These are phyloP conservation scores for Sardinella longiceps DNA, from an alignment of 2,797 vertebrate genomes.

Conservation along the genomic window DNA sequence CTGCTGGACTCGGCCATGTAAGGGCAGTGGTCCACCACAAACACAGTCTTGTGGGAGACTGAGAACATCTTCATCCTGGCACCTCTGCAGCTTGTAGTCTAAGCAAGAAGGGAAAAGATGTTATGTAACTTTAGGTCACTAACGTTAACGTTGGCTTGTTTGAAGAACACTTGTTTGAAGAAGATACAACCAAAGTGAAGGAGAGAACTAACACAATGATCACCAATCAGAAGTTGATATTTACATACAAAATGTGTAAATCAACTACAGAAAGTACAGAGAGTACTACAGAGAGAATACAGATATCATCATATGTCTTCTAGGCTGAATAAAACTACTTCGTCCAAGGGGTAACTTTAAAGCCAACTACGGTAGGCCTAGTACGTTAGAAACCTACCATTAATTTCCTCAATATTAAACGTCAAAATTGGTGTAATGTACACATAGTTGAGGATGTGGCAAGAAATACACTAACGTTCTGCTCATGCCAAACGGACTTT, in stretches of 20 bases:
- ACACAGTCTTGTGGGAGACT: constrained; percentile 96
- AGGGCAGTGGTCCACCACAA: constrained; percentile 97
- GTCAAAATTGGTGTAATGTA: not conserved
- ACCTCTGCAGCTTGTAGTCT: constrained; percentile 19
- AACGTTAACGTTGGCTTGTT: no score
- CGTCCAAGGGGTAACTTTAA: not conserved
- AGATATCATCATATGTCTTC: not conserved
- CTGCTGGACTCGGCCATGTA: constrained; percentile 98
- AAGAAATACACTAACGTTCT: not conserved
- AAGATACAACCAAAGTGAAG: not conserved
- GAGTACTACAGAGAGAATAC: not conserved
- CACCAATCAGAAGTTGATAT: not conserved
- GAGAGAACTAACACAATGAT: not conserved
- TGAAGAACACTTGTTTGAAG: no score
- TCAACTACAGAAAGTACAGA: no score
- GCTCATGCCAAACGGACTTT: not conserved
- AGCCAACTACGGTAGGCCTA: not conserved
- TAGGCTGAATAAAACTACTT: not conserved
- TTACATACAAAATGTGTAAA: not conserved
- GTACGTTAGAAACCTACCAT: not conserved
- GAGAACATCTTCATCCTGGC: constrained; percentile 89
- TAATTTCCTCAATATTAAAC: not conserved
- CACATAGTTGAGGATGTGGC: not conserved
- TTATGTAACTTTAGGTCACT: no score
- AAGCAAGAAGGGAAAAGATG: not conserved